These are phyloP conservation scores for Thamnophis elegans DNA, from an alignment of 2,797 vertebrate genomes.

Conservation along the genomic window DNA sequence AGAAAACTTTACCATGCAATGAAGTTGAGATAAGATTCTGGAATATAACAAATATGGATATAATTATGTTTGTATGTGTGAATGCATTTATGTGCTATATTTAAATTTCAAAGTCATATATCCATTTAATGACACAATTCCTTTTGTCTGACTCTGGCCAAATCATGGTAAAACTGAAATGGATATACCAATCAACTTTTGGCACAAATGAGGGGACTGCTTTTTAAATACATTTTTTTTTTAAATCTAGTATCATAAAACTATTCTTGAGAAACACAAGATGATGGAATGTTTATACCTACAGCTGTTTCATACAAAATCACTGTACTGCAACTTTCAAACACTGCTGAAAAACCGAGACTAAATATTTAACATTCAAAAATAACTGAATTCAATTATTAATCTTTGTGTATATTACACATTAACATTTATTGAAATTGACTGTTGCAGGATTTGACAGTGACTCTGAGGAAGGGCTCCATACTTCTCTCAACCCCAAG, in stretches of 20 bases:
- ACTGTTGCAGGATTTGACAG: neutral
- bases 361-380: slow-evolving; percentile 27
- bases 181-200: neutral
- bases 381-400: neutral
- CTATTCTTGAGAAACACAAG: neutral
- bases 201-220: neutral
- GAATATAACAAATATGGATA: neutral
- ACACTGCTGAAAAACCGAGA: neutral
- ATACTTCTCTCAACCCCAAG: neutral
- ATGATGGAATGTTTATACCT: slow-evolving; percentile 3
- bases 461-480: neutral
- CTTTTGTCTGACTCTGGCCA: neutral
- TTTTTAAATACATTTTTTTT: neutral
- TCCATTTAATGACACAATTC: slow-evolving; percentile 10
- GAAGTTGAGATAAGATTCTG: slow-evolving; percentile 19
- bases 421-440: neutral
- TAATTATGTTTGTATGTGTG: neutral
- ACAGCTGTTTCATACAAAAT: slow-evolving; percentile 18
- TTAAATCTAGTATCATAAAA: slow-evolving; percentile 12
- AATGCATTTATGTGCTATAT: slow-evolving; percentile 22
- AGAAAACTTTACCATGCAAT: neutral
- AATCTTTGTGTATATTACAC: neutral
- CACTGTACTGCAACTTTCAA: neutral
- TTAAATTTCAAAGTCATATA: neutral
- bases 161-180: neutral